Base-by-base conservation (phyloP, 2,888 invertebrate genomes). In the Ectemnius continuus region DNA sequence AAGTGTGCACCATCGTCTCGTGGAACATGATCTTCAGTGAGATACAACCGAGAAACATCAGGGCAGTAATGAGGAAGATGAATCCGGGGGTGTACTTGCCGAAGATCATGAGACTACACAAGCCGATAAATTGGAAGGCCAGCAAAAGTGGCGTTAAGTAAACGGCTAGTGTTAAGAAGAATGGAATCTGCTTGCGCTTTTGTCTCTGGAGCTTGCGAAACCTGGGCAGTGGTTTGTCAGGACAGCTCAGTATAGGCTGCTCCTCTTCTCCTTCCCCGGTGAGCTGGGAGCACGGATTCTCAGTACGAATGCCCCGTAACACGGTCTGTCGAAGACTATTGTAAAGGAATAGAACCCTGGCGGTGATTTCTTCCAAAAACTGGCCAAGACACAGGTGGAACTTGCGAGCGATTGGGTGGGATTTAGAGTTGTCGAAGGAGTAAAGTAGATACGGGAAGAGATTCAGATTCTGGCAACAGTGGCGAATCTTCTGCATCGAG, bases 391-490 rank as follows among this genome's bases (percentile, higher is more conserved):
- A 86, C 11, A 85, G 46, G 61, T 89, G 88, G 11, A 90, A 73
- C 74, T 88, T 90, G 16, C 85, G 82, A 0, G 87, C 86, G 4
- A 89, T 45, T 2, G 88, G 87, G 56, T 88, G 88, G 11, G 87
- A 88, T 67, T 89, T 90, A 0, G 88, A 86, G 62, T 89, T 88
- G 13, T 86, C 89, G 66, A 90, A 88, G 14, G 91, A 87, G 66
- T 90, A 90, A 2, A 91, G 83, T n/a, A 91, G 79, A 64, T 89
- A 90, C 3, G 91, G 90, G 58, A 91, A 84, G 16, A 91, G 84
- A 67, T 90, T 90, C n/a, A 91, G 70, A 80, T 90, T 91, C 77
- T 91, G 90, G 58, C 90, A 91, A 58, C 91, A 91, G 70, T 91
- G 91, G 16, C 90, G 90, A 28, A 91, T 87, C 70, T 87, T 90